Conservation (phyloP, 2,113 vertebrate species). For the Heteronetta atricapilla region DNA sequence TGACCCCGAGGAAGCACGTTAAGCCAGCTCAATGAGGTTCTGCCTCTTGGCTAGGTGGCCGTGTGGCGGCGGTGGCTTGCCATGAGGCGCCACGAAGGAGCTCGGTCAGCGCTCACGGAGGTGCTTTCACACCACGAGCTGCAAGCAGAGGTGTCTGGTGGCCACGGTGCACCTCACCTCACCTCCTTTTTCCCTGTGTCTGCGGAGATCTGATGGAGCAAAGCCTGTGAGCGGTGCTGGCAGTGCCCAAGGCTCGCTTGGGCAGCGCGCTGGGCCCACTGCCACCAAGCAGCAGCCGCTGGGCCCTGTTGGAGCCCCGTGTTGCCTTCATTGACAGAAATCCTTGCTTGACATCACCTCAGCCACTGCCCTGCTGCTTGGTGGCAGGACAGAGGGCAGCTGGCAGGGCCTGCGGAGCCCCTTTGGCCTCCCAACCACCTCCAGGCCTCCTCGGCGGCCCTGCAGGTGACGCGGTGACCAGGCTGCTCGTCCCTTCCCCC, state of each 20-base stretch:
- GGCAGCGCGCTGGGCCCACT: not conserved
- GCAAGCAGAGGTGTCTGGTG: not conserved
- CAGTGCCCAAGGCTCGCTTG: not conserved
- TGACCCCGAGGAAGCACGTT: not conserved
- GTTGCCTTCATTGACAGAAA: not conserved
- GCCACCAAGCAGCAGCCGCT: not conserved
- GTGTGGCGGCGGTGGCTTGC: not conserved
- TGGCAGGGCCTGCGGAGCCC: not conserved
- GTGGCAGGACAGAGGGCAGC: not conserved
- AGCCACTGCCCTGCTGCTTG: rapidly evolving
- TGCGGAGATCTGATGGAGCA: not conserved
- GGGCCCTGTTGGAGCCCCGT: not conserved
- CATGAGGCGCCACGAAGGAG: not conserved
- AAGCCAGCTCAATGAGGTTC: not conserved
- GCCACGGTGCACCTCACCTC: not conserved
- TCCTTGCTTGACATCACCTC: not conserved
- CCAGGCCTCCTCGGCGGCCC: rapidly evolving
- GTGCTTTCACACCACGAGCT: not conserved
- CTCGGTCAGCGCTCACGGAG: not conserved
- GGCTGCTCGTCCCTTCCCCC: conserved; percentile 18
- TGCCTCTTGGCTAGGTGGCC: not conserved
- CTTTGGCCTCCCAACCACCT: not conserved
- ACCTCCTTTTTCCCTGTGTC: too few relatives aligned
- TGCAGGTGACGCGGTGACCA: not conserved
- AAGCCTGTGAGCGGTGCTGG: not conserved